Percentiles rank a stretch among this genome's conserved stretches.
Conservation (phyloP, 1,140 invertebrate species). For the Zaprionus ornatus region DNA sequence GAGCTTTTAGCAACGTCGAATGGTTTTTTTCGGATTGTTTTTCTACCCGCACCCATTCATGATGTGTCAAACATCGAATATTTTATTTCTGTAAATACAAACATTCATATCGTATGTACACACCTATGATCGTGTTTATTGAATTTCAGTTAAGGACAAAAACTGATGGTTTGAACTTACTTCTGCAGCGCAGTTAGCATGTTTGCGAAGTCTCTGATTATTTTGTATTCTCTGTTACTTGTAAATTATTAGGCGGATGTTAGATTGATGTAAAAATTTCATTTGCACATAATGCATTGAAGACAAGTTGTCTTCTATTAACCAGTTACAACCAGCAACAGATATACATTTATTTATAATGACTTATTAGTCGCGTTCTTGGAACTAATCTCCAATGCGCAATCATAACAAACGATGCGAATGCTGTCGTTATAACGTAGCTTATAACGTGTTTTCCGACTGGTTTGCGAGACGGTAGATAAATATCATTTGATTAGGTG, state of each 20-base stretch:
- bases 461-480: slow-evolving; percentile 23
- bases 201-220: too few relatives aligned
- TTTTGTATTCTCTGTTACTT: slow-evolving; percentile 2
- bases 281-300: slow-evolving; percentile 6
- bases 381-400: slow-evolving; percentile 33
- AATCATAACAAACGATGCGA: slow-evolving; percentile 12
- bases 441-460: slow-evolving; percentile 37
- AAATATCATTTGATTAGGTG: slow-evolving; percentile 34
- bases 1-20: neutral
- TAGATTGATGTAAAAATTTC: neutral
- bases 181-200: too few relatives aligned
- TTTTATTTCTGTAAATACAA: too few relatives aligned
- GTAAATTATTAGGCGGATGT: neutral
- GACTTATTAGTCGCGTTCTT: slow-evolving; percentile 28
- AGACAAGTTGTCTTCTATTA: neutral
- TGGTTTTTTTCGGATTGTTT: too few relatives aligned
- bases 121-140: too few relatives aligned
- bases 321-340: slow-evolving; percentile 14
- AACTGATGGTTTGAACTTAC: too few relatives aligned
- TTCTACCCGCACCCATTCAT: neutral
- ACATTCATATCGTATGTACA: too few relatives aligned
- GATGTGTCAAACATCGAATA: too few relatives aligned
- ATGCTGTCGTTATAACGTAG: neutral
- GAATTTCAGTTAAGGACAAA: too few relatives aligned
- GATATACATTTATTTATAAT: slow-evolving; percentile 16